These are phyloP conservation scores for Cosmia pyralina DNA, from an alignment of 2,888 invertebrate species.

Conservation along the genomic window DNA sequence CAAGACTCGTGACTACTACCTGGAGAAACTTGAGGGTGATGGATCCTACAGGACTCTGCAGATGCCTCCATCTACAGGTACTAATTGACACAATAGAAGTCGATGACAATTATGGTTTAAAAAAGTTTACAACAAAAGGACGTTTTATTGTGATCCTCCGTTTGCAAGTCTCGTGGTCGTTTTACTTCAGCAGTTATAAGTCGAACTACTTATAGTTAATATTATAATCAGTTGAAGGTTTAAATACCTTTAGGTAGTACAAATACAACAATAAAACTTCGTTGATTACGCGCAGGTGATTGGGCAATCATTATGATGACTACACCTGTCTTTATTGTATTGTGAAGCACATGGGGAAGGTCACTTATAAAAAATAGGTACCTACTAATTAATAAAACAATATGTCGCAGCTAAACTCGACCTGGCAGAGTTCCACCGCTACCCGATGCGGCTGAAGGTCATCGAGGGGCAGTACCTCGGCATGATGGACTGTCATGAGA, in stretches of 20 bases:
- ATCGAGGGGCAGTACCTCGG: slow-evolving; percentile 79
- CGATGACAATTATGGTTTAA: not conserved
- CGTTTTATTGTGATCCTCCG: not conserved
- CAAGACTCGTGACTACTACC: slow-evolving; percentile 76
- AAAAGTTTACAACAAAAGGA: not conserved
- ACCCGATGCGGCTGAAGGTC: slow-evolving; percentile 81
- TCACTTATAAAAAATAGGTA: not conserved
- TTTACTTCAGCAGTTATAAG: not conserved
- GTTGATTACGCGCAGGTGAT: slow-evolving; percentile 52
- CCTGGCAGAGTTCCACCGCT: slow-evolving; percentile 78
- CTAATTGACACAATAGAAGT: not conserved
- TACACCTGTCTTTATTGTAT: slow-evolving; percentile 34
- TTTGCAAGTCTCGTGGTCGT: not conserved
- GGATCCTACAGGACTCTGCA: slow-evolving; percentile 83
- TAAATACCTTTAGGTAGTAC: not conserved
- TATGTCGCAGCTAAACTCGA: slow-evolving; percentile 75
- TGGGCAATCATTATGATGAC: slow-evolving; percentile 37
- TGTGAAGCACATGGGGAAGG: not conserved
- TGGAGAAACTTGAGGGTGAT: slow-evolving; percentile 78
- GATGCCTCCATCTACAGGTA: slow-evolving; percentile 77
- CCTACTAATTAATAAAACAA: not conserved
- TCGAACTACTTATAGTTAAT: not conserved
- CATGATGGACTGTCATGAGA: slow-evolving; percentile 85
- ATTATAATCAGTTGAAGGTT: slow-evolving; percentile 5
- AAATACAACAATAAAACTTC: slow-evolving; percentile 37